Percentiles rank a stretch among this genome's conserved stretches.
These are phyloP conservation scores for Acanthosepion pharaonis DNA, from an alignment of 2,888 invertebrate genomes.

Conservation along the genomic window DNA sequence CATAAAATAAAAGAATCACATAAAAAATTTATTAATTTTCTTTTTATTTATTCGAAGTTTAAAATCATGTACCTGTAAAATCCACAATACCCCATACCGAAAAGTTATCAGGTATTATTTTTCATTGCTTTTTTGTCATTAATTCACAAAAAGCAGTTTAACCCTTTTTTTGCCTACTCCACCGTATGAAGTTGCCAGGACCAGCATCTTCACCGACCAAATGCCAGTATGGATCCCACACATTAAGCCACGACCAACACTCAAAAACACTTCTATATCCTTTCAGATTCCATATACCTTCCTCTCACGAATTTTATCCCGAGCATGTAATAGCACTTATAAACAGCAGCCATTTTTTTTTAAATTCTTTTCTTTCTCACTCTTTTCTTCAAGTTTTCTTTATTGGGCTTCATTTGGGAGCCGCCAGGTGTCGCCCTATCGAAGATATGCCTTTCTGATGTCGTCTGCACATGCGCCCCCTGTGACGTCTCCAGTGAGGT, in stretches of 20 bases:
- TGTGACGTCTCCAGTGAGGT: constrained; percentile 22
- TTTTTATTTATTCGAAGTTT: no score
- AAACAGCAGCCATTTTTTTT: background rate
- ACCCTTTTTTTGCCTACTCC: background rate
- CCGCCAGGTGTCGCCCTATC: background rate
- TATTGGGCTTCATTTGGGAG: background rate
- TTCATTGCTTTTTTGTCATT: background rate
- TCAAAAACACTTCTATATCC: background rate
- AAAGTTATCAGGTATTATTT: no score
- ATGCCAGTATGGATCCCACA: background rate
- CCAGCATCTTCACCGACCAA: background rate
- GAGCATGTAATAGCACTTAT: background rate
- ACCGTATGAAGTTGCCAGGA: background rate
- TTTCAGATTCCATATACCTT: background rate
- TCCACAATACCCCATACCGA: no score
- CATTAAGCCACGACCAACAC: background rate
- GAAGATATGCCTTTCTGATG: constrained; percentile 22
- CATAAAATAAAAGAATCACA: no score
- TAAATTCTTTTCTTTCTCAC: background rate
- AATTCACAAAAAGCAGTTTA: background rate
- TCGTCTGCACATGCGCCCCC: constrained; percentile 33
- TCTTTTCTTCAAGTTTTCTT: background rate
- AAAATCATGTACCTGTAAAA: no score
- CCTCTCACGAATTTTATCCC: background rate
- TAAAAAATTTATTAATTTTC: no score